A percentile compares a stretch with the other conserved stretches of the same genome.
Conservation (phyloP, 1,140 invertebrate genomes). For the Helicoverpa zea region DNA sequence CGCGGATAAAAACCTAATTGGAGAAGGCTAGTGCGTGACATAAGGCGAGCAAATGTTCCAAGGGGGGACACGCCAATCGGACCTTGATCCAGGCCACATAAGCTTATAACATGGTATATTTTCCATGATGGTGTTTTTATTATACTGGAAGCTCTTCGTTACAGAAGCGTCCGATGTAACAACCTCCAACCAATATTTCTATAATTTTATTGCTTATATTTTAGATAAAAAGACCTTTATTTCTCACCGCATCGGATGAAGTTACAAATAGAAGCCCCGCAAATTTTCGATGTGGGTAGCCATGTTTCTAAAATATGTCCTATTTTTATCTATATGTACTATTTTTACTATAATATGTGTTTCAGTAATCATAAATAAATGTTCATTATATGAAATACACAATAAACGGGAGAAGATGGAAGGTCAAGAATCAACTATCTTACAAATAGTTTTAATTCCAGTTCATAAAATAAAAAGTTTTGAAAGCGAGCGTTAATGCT, state of each 20-base stretch:
- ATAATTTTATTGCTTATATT: background rate
- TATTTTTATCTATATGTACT: no score
- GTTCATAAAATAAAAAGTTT: conserved; percentile 59
- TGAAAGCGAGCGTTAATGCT: conserved; percentile 60
- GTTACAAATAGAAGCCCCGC: background rate
- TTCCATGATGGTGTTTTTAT: conserved; percentile 12
- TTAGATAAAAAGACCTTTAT: background rate
- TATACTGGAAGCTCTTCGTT: conserved; percentile 12
- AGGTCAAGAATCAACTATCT: conserved; percentile 47
- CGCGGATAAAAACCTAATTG: conserved; percentile 49
- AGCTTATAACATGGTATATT: conserved; percentile 23
- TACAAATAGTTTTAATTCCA: conserved; percentile 58
- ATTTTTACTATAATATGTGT: no score
- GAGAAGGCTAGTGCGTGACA: conserved; percentile 44
- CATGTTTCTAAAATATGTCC: background rate
- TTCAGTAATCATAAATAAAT: background rate
- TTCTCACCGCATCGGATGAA: background rate
- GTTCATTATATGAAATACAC: background rate
- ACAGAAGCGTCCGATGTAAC: conserved; percentile 1
- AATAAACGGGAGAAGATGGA: background rate
- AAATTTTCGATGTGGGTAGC: no score
- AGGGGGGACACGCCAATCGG: conserved; percentile 27
- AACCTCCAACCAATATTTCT: background rate
- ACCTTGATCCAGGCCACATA: background rate
- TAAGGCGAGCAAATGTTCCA: conserved; percentile 32